Base-by-base conservation (phyloP, 2,113 vertebrate species). In the Cyanoderma ruficeps region DNA sequence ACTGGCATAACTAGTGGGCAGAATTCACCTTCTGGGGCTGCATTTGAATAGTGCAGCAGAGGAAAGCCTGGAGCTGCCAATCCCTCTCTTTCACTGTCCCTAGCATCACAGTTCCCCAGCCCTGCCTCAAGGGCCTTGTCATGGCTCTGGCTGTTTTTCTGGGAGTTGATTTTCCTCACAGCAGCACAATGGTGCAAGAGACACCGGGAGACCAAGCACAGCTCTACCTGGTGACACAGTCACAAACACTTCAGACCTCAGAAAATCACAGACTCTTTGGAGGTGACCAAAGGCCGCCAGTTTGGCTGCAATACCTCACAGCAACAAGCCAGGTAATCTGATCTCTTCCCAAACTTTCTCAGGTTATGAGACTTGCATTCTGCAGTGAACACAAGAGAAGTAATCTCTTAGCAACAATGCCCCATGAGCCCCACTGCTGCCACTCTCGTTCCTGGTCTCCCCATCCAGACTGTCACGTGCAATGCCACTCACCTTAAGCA, bases 401-500 rank as follows among this genome's bases (percentile, higher is more conserved):
- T 19, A 82, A 70, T 4, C 6, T 1, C 31, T 61, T 9, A 27
- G 60, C 3, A 70, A 35, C 39, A 27, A 11, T 39, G 42, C 24
- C 47, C 52, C 16, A 9, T 20, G 30, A 83, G 55, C n/a, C 27
- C 37, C 5, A 0, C 52, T 67, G 30, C 61, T 39, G 35, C 59
- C 39, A 30, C 49, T 60, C 65, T 74, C 6, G 10, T 13, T 61
- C 18, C 27, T 60, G 18, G 41, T 37, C n/a, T 85, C 71, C 44
- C 44, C 53, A 33, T 31, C 41, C 81, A 84, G 33, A 69, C 41
- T 46, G 46, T 49, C 37, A 53, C 17, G 44, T 41, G 75, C 41
- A 56, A 74, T 70, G 70, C 23, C 71, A 98, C 98, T 99, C 98
- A 99, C 99, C 98, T 99, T 99, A 68, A 99, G 99, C 97, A 99